Evolutionary conservation across 2,888 invertebrate species (phyloP), one percentile per base, ranked within the genome.

Genomic region (Sipha maydis): DNA sequence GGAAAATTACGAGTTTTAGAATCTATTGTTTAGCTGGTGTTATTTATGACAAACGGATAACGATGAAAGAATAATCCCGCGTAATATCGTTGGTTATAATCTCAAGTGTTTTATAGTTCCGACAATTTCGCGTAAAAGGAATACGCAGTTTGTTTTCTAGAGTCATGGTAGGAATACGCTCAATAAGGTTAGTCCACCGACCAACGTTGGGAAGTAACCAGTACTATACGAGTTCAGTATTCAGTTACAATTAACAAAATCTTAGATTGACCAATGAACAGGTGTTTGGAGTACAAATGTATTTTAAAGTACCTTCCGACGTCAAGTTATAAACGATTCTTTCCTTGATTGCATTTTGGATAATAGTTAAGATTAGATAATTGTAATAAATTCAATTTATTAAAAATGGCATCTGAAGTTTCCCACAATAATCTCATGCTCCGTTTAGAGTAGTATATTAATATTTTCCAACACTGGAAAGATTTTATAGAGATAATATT

Each of bases 41-140:
- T 76, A 76, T 76, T 84, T 76, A 76, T 61, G 9, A 56, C 9
- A 9, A 56, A 84, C 61, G 17, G 34, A 48, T 19, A 25, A 76
- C 25, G 76, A 77, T 9, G 67, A 67, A 41, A 38, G 41, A 41
- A 85, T 76, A 85, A 85, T 85, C 75, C 56, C 11, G 5, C 14
- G 34, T 83, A 56, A 21, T 48, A 5, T 41, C 3, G 14, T 48
- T 14, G 1, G 25, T 34, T 83, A 71, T 83, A 54, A 71, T 83
- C 19, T 54, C 48, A 25, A 41, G 48, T 21, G 11, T 8, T 8
- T 9, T 41, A 41, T 11, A 9, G 11, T 82, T 82, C 82, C 82
- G 82, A 34, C 17, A 34, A 34, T 73, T 34, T 34, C 80, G n/a
- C n/a, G n/a, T 38, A 73, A 17, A 80, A 82, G 38, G 67, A 82